Evolutionary conservation across 2,113 vertebrate genomes (phyloP).

Genomic region (Garra rufa): DNA sequence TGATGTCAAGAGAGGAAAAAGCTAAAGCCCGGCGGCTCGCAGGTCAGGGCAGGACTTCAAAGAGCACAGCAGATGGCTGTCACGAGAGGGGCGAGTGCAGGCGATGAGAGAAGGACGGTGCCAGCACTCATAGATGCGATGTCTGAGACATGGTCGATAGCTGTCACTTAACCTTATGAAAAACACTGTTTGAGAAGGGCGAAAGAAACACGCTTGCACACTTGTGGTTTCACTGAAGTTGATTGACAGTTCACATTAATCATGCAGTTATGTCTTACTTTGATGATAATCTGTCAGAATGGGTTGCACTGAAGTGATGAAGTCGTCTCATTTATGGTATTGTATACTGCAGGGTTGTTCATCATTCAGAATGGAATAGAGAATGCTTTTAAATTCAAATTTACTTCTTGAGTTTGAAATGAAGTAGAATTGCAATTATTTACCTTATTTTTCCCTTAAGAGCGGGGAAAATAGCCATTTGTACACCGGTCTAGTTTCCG

Average conservation of each 20-base stretch:
- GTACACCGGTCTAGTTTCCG: too few relatives aligned
- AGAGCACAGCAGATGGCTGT: constrained; percentile 30
- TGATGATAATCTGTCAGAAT: constrained; percentile 5
- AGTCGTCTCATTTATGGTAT: neutral
- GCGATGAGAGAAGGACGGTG: constrained; percentile 8
- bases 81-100: neutral
- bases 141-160: constrained; percentile 41
- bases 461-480: too few relatives aligned
- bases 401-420: neutral
- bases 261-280: neutral
- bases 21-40: neutral
- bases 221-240: neutral
- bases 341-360: neutral
- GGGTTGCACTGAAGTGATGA: neutral
- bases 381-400: neutral
- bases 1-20: constrained; percentile 34
- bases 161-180: constrained; percentile 51
- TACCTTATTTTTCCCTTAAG: too few relatives aligned
- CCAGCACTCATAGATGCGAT: constrained; percentile 11
- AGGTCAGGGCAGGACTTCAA: constrained; percentile 35
- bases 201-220: neutral
- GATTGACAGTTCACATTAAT: constrained; percentile 13
- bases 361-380: neutral
- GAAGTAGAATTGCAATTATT: neutral
- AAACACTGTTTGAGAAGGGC: constrained; percentile 28